These are phyloP conservation scores for Chelon auratus DNA, from an alignment of 2,797 vertebrate species.

Conservation along the genomic window DNA sequence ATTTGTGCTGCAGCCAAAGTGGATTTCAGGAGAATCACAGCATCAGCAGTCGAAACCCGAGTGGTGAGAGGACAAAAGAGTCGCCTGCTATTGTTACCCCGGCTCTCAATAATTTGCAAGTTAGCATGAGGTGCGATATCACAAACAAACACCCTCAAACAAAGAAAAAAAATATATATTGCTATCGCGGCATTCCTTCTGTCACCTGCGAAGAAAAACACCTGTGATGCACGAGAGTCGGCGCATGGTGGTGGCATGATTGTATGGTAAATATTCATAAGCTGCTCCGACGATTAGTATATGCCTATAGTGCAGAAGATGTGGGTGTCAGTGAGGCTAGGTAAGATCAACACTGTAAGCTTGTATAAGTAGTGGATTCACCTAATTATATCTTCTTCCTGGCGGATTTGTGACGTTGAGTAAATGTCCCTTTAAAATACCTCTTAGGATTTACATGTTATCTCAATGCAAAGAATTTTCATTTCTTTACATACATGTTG, in stretches of 20 bases:
- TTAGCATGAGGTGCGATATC: slow-evolving; percentile 82
- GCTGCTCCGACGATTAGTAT: slow-evolving; percentile 15
- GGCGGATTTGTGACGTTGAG: not conserved
- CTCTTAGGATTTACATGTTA: not conserved
- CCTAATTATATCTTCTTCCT: not conserved
- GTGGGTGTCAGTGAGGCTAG: not conserved
- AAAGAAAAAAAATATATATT: slow-evolving; percentile 47
- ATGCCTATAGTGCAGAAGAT: slow-evolving; percentile 3
- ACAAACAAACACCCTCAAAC: slow-evolving; percentile 71
- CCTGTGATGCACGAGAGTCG: slow-evolving; percentile 39
- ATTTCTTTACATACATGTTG: not conserved
- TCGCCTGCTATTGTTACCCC: slow-evolving; percentile 76
- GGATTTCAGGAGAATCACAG: slow-evolving; percentile 69
- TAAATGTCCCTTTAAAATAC: not conserved
- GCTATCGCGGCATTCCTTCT: slow-evolving; percentile 74
- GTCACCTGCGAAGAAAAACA: slow-evolving; percentile 77
- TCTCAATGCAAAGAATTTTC: not conserved
- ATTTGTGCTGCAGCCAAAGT: slow-evolving; percentile 70
- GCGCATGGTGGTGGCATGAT: slow-evolving; percentile 12
- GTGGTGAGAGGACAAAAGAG: slow-evolving; percentile 79
- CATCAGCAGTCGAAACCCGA: slow-evolving; percentile 66
- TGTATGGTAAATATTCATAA: slow-evolving; percentile 46
- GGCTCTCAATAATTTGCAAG: slow-evolving; percentile 80
- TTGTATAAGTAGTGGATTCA: not conserved
- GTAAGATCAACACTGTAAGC: not conserved